phyloP scores from a whole-genome alignment of 2,797 vertebrate genomes.

The Psittacula derbiana region DNA sequence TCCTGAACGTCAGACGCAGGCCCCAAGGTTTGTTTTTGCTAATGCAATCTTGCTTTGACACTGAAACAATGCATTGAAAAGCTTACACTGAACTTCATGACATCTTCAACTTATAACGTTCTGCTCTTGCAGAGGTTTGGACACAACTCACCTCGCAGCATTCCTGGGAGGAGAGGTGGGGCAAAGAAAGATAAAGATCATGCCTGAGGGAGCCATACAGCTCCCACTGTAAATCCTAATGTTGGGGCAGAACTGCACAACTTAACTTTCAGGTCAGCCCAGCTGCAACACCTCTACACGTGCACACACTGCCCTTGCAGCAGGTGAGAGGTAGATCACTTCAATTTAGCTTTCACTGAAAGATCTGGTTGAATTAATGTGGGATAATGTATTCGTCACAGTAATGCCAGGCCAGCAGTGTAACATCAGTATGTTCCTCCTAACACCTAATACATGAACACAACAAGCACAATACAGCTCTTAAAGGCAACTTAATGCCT shows the following conservation, averaged over 20 bases:
- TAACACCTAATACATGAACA: background rate
- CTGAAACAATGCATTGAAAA: background rate
- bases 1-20: background rate
- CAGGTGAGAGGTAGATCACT: background rate
- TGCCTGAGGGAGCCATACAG: background rate
- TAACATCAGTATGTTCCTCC: background rate
- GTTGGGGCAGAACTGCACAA: background rate
- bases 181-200: slow-evolving; percentile 4
- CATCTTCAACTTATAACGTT: background rate
- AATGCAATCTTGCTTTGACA: background rate
- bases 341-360: background rate
- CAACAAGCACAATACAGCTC: background rate
- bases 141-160: background rate
- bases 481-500: background rate
- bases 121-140: background rate
- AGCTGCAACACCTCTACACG: background rate
- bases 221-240: background rate
- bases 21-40: background rate
- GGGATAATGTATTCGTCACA: background rate
- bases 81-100: accelerated
- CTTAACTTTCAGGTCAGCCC: background rate
- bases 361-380: background rate
- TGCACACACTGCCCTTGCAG: background rate
- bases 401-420: background rate
- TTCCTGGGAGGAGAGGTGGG: background rate